These are phyloP conservation scores for Brachylomia viminalis DNA, from an alignment of 2,888 invertebrate genomes.

Conservation along the genomic window DNA sequence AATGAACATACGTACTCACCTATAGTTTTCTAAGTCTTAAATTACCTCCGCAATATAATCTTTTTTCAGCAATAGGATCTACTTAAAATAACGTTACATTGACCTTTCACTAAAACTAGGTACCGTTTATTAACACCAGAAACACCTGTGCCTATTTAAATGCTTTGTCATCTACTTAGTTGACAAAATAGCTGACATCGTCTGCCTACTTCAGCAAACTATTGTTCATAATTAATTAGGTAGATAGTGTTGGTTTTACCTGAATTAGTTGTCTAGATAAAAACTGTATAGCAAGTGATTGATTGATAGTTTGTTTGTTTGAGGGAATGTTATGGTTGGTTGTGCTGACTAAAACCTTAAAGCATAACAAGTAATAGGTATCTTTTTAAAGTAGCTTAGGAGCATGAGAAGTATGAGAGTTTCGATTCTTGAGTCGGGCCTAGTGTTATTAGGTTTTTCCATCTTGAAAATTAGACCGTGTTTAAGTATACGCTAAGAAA, in stretches of 20 bases:
- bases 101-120: slow-evolving; percentile 29
- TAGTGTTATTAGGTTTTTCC: too few species aligned
- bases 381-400: not conserved
- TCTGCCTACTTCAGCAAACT: slow-evolving; percentile 10
- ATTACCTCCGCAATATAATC: not conserved
- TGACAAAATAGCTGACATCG: slow-evolving; percentile 17
- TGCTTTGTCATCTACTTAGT: slow-evolving; percentile 21
- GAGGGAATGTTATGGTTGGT: not conserved
- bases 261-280: slow-evolving; percentile 7
- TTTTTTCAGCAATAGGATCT: not conserved
- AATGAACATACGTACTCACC: too few species aligned
- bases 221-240: slow-evolving; percentile 11
- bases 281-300: not conserved
- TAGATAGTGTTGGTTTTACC: slow-evolving; percentile 10
- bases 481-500: too few species aligned
- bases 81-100: slow-evolving; percentile 42
- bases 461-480: too few species aligned
- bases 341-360: not conserved
- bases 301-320: slow-evolving; percentile 7
- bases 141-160: slow-evolving; percentile 19
- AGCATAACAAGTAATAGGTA: not conserved
- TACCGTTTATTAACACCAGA: slow-evolving; percentile 7
- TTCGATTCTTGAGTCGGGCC: too few species aligned
- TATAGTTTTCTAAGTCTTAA: not conserved
- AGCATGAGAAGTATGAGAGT: too few species aligned